Evolutionary conservation across 2,113 vertebrate species (phyloP).

Genomic region (Colinus virginianus): DNA sequence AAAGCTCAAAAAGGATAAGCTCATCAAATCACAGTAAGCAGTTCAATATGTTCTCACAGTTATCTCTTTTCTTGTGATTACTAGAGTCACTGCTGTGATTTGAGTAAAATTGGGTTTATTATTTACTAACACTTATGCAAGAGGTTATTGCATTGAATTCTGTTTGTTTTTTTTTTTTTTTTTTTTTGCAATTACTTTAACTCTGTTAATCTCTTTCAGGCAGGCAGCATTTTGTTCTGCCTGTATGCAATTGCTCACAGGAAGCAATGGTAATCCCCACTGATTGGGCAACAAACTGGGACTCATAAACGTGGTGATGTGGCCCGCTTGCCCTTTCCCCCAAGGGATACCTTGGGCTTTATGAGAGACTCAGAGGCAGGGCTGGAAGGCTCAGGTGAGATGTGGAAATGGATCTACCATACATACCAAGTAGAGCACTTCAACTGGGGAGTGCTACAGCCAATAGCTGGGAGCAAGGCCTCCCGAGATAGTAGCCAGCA

Average conservation of each 20-base stretch:
- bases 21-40: background rate
- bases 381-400: background rate
- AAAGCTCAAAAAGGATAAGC: background rate
- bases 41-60: background rate
- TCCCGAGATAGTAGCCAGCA: fast-evolving
- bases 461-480: fast-evolving
- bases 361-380: background rate
- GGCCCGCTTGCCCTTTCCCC: background rate
- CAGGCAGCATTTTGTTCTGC: background rate
- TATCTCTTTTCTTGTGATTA: slow-evolving; percentile 24
- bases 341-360: background rate
- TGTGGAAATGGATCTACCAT: fast-evolving
- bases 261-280: background rate
- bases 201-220: background rate
- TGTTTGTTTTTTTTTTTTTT: background rate
- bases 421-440: fast-evolving
- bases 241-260: background rate
- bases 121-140: slow-evolving; percentile 58
- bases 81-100: slow-evolving; percentile 33
- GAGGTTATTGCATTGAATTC: slow-evolving; percentile 33
- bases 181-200: slow-evolving; percentile 34
- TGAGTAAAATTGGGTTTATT: slow-evolving; percentile 52
- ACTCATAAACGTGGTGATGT: background rate
- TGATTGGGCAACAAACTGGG: background rate
- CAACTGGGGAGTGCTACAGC: background rate